Base-by-base conservation (phyloP, 2,888 invertebrate species). In the Euproctis similis region DNA sequence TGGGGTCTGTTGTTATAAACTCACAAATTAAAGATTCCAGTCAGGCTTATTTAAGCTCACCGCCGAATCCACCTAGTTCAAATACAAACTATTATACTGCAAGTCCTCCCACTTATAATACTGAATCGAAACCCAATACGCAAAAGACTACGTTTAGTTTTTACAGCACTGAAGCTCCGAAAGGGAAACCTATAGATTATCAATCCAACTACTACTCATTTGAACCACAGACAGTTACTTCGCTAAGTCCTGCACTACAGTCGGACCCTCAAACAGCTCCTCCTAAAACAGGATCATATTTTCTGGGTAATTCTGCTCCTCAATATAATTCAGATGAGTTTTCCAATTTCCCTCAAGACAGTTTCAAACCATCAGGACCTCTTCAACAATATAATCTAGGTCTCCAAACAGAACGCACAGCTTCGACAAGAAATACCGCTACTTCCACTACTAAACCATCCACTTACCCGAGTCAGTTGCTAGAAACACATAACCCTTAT, bases 1-100 rank as follows among this genome's bases (percentile, higher is more conserved):
- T 95, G 0, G 94, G 94, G 1, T 94, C 94, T 0, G 92, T 95
- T 2, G 92, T 95, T 0, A 87, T 94, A 1, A 90, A 90, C 48
- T 84, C 87, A 4, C 72, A 73, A 40, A 81, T 78, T 12, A 67
- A 58, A 31, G 78, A 75, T 8, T 36, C 55, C 1, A 16, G 60
- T 8, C 45, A 65, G 6, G 30, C 61, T n/a, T 42, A 59, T n/a
- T 19, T 41, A 3, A 48, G 56, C 23, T 34, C 57, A 1, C 56
- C 35, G 8, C 1, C 21, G 4, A 21, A 8, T 21, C 21, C 9
- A 19, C 14, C 24, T 2, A 26, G 22, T 12, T 5, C 34, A 14
- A 47, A 50, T 13, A 9, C 9, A 19, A 13, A 22, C 2, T 31
- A 67, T n/a, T 72, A 71, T 22, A 40, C 64, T 10, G 45, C 46